phyloP scores from a whole-genome alignment of 2,888 invertebrate species.

The Brassicogethes aeneus region DNA sequence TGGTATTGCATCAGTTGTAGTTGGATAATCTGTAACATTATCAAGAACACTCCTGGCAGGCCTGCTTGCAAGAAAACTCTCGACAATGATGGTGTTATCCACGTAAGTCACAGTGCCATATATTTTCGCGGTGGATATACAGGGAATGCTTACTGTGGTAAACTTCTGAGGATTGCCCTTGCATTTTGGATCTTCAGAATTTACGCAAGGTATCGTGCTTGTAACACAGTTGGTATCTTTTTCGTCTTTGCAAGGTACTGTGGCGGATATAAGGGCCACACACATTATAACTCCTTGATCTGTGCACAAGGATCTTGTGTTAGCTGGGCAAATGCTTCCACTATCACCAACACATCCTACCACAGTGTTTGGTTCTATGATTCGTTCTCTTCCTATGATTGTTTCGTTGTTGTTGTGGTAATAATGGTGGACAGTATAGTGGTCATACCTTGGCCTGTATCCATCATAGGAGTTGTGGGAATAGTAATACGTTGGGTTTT shows the following conservation, averaged over 20 bases:
- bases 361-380: constrained; percentile 22
- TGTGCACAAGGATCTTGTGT: constrained; percentile 28
- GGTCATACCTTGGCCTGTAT: constrained; percentile 18
- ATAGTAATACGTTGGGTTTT: constrained; percentile 14
- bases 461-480: constrained; percentile 17
- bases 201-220: constrained; percentile 24
- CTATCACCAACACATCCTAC: constrained; percentile 24
- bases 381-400: constrained; percentile 19
- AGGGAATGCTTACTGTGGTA: constrained; percentile 21
- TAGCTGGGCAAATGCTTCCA: constrained; percentile 26
- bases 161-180: constrained; percentile 22
- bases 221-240: constrained; percentile 21
- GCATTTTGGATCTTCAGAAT: constrained; percentile 11
- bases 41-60: no score
- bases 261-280: constrained; percentile 21
- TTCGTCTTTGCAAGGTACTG: constrained; percentile 23
- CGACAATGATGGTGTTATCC: constrained; percentile 8
- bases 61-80: no score
- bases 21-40: no score
- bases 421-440: constrained; percentile 29
- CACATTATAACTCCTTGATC: constrained; percentile 30
- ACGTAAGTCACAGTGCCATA: constrained; percentile 11
- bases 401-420: constrained; percentile 21
- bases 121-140: constrained; percentile 19
- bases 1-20: constrained; percentile 1